Percentiles rank a stretch among this genome's conserved stretches.
Conservation (phyloP, 2,113 vertebrate species). For the Seriola quinqueradiata region DNA sequence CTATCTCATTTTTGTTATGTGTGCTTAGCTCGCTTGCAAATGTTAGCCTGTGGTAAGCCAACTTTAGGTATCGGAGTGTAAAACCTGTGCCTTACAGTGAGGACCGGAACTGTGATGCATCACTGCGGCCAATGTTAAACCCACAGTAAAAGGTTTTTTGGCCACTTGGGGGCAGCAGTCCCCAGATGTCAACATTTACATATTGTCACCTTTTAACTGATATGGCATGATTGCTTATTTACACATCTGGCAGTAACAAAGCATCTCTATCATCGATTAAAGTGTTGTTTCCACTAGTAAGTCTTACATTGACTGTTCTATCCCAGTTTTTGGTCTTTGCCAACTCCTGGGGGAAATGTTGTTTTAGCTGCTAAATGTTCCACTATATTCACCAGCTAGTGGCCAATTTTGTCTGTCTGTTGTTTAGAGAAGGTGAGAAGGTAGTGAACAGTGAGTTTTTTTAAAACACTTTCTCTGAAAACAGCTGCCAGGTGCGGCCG, state of each 20-base stretch:
- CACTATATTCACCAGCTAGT: too few relatives aligned
- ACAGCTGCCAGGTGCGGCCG: background rate
- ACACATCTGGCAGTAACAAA: background rate
- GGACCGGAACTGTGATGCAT: too few relatives aligned
- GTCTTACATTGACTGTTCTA: background rate
- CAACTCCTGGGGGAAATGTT: background rate
- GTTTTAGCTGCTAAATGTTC: background rate
- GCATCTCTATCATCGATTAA: background rate
- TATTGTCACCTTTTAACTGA: background rate
- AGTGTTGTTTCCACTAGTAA: background rate
- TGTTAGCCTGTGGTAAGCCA: too few relatives aligned
- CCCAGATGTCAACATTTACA: too few relatives aligned
- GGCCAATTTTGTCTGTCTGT: too few relatives aligned
- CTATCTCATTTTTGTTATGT: too few relatives aligned
- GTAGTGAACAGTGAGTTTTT: background rate
- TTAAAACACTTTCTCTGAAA: background rate
- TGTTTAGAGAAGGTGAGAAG: background rate
- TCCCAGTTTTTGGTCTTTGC: background rate
- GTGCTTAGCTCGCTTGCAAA: too few relatives aligned
- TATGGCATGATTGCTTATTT: background rate
- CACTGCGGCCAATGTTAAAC: background rate
- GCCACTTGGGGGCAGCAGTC: background rate
- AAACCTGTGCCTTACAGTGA: too few relatives aligned
- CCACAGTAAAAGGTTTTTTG: background rate
- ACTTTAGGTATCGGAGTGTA: too few relatives aligned